Evolutionary conservation across 1,140 invertebrate species (phyloP).

Genomic region (Tetramorium parvispinum): DNA sequence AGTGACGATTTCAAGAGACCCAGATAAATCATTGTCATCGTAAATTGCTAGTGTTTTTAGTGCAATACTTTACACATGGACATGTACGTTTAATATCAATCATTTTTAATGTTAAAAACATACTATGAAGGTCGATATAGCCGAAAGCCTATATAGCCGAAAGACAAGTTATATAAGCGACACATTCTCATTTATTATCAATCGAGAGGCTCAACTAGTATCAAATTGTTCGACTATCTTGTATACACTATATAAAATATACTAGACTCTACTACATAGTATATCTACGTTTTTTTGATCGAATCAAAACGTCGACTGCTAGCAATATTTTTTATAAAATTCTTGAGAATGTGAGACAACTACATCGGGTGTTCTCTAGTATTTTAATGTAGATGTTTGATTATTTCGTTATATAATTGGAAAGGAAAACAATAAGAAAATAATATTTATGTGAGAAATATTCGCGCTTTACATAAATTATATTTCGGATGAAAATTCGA

Average conservation of each 20-base stretch:
- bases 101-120: slow-evolving; percentile 32
- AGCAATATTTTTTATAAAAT: slow-evolving; percentile 54
- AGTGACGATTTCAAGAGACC: slow-evolving; percentile 33
- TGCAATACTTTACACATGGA: slow-evolving; percentile 67
- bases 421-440: slow-evolving; percentile 18
- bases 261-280: slow-evolving; percentile 7
- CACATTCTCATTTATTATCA: slow-evolving; percentile 26
- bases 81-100: slow-evolving; percentile 31
- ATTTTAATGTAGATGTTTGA: slow-evolving; percentile 20
- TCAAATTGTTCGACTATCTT: slow-evolving; percentile 44
- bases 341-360: slow-evolving; percentile 15
- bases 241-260: slow-evolving; percentile 30
- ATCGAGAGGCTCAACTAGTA: slow-evolving; percentile 48
- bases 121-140: slow-evolving; percentile 18
- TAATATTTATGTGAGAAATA: slow-evolving; percentile 2
- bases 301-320: slow-evolving; percentile 40
- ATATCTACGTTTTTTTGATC: slow-evolving; percentile 24
- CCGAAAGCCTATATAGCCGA: slow-evolving; percentile 20
- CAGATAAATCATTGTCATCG: slow-evolving; percentile 9
- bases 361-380: slow-evolving; percentile 17
- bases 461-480: slow-evolving; percentile 1
- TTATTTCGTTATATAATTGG: slow-evolving; percentile 9
- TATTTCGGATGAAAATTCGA: slow-evolving; percentile 10
- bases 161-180: slow-evolving; percentile 6
- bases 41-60: slow-evolving; percentile 64